Evolutionary conservation across 2,888 invertebrate genomes (phyloP), one percentile per base, ranked within the genome.

Genomic region (Acronicta psi): DNA sequence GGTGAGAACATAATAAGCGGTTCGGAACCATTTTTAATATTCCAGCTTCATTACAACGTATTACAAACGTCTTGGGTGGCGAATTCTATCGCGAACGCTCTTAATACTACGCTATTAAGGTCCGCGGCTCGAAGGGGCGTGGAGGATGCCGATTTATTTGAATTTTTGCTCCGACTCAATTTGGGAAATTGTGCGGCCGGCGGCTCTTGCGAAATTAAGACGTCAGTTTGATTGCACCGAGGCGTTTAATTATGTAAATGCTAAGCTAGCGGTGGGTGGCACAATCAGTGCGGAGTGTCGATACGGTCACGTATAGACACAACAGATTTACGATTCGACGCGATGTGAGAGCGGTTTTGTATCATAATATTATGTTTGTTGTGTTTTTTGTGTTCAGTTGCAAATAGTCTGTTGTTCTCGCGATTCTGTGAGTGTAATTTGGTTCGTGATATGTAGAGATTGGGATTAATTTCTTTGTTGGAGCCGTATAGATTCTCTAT

Each of bases 201-300:
- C 91, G 93, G 93, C 93, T 81, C 82, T 89, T 86, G 92, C 93
- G 82, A 92, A 93, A 93, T 94, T 93, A 93, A 94, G 94, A 93
- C 92, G 94, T 94, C 94, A 94, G 87, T 86, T 85, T 92, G 92
- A 93, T 93, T 92, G 91, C 91, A 81, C 83, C 69, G 83, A 87
- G 92, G 92, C 89, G 93, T 93, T 93, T 93, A 92, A 94, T 94
- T 94, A 94, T 93, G 93, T 94, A 92, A 93, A 93, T 93, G 92
- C 89, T 86, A 87, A 88, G 87, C 89, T 91, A 91, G 90, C 82
- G 88, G 90, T 92, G 92, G 92, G 93, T 91, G 92, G 92, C 85
- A 82, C 81, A 83, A 84, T 85, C 84, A 86, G 78, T 82, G 83
- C 71, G 84, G 87, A 88, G 86, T 87, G 80, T 81, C 80, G 85